Base-by-base conservation (phyloP, 2,888 invertebrate genomes). In the Drosophila aldrichi region DNA sequence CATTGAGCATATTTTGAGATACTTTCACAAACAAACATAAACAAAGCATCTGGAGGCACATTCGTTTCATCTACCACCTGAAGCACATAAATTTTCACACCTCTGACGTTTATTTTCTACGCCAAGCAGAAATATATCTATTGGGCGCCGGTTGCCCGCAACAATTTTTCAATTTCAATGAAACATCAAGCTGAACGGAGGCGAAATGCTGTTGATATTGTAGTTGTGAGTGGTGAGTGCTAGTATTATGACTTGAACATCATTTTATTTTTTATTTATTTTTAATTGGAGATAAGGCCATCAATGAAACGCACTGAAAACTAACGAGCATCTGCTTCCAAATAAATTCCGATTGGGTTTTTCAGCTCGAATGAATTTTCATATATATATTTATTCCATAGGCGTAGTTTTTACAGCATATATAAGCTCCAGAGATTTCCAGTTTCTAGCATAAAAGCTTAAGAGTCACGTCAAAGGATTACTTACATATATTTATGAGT, bases 51-150 rank as follows among this genome's bases (percentile, higher is more conserved):
- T 64, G 41, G 12, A 52, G 49, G 41, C 52, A 6, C 34, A 57
- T 55, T 71, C 41, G 51, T 36, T 52, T 79, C 67, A 57, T 66
- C 79, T 75, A 74, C 66, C 89, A 89, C 88, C 88, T 85, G 73
- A 74, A 57, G 62, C 70, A 43, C 73, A 79, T 85, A 76, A 74
- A 79, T 88, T 73, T 61, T 51, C 32, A 16, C 62, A 73, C 69
- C 51, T 64, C 70, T 44, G 57, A 64, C 51, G 68, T 69, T 63
- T 77, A 54, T 56, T 71, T 38, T 54, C 41, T 38, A n/a, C n/a
- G 16, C 36, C 16, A 55, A 14, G 34, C 40, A 38, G 29, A 36
- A 38, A 36, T 52, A 22, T 38, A 40, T 40, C n/a, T 40, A 18
- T 41, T n/a, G 18, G 40, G 41, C 56, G 62, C 63, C 59, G 63